Conservation (phyloP, 2,797 vertebrate species). For the Rhynchotus rufescens region DNA sequence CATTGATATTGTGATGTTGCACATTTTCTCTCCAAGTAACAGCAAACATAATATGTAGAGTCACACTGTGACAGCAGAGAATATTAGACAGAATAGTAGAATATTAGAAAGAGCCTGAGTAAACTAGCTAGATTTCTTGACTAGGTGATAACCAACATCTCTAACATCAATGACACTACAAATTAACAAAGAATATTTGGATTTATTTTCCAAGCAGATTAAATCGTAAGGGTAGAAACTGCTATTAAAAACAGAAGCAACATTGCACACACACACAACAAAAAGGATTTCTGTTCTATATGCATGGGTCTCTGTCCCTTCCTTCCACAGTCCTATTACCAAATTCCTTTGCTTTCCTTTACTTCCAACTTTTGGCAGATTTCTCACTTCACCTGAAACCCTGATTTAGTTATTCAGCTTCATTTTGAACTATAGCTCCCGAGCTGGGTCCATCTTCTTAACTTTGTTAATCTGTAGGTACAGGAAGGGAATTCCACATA, state of each 20-base stretch:
- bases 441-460: neutral
- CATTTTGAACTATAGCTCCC: neutral
- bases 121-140: neutral
- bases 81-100: neutral
- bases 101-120: neutral
- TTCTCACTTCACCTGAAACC: neutral
- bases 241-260: neutral
- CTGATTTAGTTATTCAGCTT: neutral
- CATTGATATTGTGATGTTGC: neutral
- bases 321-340: neutral
- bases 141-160: neutral
- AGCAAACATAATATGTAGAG: neutral
- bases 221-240: neutral
- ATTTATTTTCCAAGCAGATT: neutral
- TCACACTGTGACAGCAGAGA: neutral
- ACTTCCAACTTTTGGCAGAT: neutral
- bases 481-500: neutral
- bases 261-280: neutral
- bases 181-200: neutral
- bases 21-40: neutral
- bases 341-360: neutral
- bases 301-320: neutral
- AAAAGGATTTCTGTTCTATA: neutral
- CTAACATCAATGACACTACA: fast-evolving
- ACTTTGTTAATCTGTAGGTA: neutral